phyloP scores from a whole-genome alignment of 2,888 invertebrate species.

The Zygothrica quintamaculata region DNA sequence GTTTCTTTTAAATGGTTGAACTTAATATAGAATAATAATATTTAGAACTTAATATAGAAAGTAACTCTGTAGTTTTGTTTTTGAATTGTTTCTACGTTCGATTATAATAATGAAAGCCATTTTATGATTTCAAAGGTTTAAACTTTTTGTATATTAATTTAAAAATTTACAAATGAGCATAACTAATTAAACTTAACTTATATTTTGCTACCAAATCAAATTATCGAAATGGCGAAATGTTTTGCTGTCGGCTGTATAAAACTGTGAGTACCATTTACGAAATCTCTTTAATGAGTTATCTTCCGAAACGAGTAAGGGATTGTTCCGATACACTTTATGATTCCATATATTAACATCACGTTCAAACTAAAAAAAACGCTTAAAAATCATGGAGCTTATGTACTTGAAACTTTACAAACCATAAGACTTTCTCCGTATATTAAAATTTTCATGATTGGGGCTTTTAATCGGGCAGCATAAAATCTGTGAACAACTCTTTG shows the following conservation, averaged over 20 bases:
- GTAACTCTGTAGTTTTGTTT: too few species aligned
- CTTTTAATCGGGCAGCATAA: slow-evolving; percentile 87
- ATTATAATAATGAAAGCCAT: too few species aligned
- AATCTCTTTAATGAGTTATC: slow-evolving; percentile 90
- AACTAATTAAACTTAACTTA: too few species aligned
- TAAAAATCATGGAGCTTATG: background rate
- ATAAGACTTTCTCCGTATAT: slow-evolving; percentile 89
- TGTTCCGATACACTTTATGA: slow-evolving; percentile 90
- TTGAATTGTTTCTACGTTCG: too few species aligned
- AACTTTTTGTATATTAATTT: too few species aligned
- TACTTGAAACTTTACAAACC: slow-evolving; percentile 84
- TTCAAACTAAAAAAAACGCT: slow-evolving; percentile 88
- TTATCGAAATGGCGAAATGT: slow-evolving; percentile 26
- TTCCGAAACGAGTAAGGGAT: slow-evolving; percentile 90
- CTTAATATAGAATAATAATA: too few species aligned
- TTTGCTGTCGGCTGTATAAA: slow-evolving; percentile 91
- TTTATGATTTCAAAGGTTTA: too few species aligned
- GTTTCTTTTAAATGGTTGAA: too few species aligned
- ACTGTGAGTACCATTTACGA: slow-evolving; percentile 93
- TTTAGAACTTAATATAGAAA: too few species aligned
- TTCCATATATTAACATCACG: slow-evolving; percentile 95
- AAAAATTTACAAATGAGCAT: too few species aligned
- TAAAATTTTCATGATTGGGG: slow-evolving; percentile 88
- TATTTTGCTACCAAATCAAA: slow-evolving; percentile 30
- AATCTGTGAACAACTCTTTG: slow-evolving; percentile 92